These are phyloP conservation scores for Girardinichthys multiradiatus DNA, from an alignment of 2,113 vertebrate genomes.

Conservation along the genomic window DNA sequence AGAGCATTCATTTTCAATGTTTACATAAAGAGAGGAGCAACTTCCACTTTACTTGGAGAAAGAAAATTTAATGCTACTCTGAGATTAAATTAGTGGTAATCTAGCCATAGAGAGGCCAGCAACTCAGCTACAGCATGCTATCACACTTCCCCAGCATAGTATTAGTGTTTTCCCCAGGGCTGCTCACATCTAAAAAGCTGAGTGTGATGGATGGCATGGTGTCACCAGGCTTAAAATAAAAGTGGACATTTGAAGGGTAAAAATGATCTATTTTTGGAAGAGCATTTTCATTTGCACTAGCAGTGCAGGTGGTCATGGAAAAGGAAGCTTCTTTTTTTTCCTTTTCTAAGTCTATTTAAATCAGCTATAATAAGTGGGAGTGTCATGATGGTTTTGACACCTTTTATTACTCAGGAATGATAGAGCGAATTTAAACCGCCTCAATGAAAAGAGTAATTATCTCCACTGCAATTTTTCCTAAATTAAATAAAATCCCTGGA, in stretches of 20 bases:
- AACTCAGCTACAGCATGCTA: conserved; percentile 43
- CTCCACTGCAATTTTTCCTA: conserved; percentile 14
- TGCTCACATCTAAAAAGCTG: conserved; percentile 67
- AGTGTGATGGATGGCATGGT: conserved; percentile 74
- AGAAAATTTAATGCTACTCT: conserved; percentile 66
- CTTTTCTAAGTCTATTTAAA: conserved; percentile 65
- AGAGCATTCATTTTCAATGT: conserved; percentile 68
- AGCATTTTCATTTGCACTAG: conserved; percentile 77
- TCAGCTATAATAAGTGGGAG: conserved; percentile 62
- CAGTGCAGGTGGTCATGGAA: conserved; percentile 73
- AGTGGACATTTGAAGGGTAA: conserved; percentile 77
- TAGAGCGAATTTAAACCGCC: conserved; percentile 61
- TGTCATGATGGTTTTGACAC: conserved; percentile 68
- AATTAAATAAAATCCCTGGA: conserved; percentile 44
- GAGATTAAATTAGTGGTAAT: conserved; percentile 67
- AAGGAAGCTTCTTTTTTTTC: conserved; percentile 51
- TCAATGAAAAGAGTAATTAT: conserved; percentile 54
- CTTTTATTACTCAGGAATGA: conserved; percentile 69
- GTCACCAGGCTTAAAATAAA: conserved; percentile 79
- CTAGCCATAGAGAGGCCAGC: conserved; percentile 60
- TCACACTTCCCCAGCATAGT: conserved; percentile 61
- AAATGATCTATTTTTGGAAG: conserved; percentile 80
- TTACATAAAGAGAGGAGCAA: conserved; percentile 68
- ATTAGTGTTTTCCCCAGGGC: conserved; percentile 58
- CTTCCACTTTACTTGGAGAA: conserved; percentile 70